Base-by-base conservation (phyloP, 2,113 vertebrate genomes). In the Brachirus orientalis region DNA sequence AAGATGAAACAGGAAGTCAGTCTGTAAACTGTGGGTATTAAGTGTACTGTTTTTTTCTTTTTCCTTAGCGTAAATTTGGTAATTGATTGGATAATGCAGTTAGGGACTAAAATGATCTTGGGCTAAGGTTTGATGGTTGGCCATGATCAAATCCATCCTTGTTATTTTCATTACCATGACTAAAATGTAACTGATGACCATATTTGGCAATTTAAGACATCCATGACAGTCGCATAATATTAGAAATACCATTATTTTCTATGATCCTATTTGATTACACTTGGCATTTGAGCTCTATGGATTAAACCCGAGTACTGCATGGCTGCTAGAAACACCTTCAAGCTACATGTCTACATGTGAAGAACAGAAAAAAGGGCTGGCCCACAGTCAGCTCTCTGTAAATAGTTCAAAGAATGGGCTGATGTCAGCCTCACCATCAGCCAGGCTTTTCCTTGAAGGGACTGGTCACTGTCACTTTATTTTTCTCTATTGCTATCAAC, bases 351-450 rank as follows among this genome's bases (percentile, higher is more conserved):
- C n/a, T n/a, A n/a, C n/a, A n/a, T n/a, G n/a, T 51, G 53, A 18
- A 14, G 9, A 67, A 47, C 53, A 81, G 51, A 63, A 75, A 63
- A n/a, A 50, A 68, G 14, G 58, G 65, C 53, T 56, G 52, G 16
- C 22, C 33, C 33, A 8, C 1, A 37, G 33, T 54, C 33, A 45
- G 44, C 44, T n/a, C 44, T 45, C 44, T 44, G 14, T 13, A 44
- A 44, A 44, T 44, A 12, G 43, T 6, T 12, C 14, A 44, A 40
- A 10, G 38, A 7, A 52, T 60, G 68, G 73, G 80, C 72, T 89
- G 86, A 92, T 87, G 83, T 90, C 80, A 89, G 54, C 28, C 43
- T 38, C 3, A 22, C 52, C 44, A 59, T 38, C 50, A 54, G 77
- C 84, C 69, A 79, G 71, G 53, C 77, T 82, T 77, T 71, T 82